A percentile compares a stretch with the other conserved stretches of the same genome.
Evolutionary conservation across 2,113 vertebrate species (phyloP).

Genomic region (Lamprologus speciosus): DNA sequence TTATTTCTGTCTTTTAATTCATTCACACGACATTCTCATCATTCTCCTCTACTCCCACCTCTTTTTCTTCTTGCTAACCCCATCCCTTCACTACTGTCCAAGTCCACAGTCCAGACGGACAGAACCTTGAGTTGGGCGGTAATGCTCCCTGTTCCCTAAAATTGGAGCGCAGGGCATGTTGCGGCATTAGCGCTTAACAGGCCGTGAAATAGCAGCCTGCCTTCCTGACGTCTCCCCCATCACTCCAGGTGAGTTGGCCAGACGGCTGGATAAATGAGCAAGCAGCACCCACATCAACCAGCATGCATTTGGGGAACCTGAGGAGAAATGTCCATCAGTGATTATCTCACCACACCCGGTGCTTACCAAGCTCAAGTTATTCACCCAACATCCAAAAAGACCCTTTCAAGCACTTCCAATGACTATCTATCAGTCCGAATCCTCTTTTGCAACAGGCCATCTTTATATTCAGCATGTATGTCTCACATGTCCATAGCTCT

Average conservation of each 20-base stretch:
- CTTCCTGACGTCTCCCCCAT: conserved; percentile 79
- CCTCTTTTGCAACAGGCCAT: background rate
- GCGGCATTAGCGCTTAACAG: conserved; percentile 88
- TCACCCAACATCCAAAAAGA: background rate
- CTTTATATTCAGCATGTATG: background rate
- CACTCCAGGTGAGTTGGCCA: conserved; percentile 76
- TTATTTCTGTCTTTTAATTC: conserved; percentile 34
- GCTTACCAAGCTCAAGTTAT: background rate
- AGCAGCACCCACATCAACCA: conserved; percentile 43
- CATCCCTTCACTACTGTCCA: background rate
- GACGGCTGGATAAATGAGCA: conserved; percentile 81
- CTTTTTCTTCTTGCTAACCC: background rate
- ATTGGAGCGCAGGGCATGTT: conserved; percentile 75
- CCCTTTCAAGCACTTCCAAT: background rate
- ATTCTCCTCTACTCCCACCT: background rate
- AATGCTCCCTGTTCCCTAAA: conserved; percentile 75
- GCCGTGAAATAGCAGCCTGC: conserved; percentile 92
- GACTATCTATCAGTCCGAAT: background rate
- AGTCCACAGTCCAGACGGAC: conserved; percentile 59
- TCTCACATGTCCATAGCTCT: conserved; percentile 14
- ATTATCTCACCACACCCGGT: conserved; percentile 45
- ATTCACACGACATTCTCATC: conserved; percentile 7
- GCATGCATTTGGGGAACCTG: conserved; percentile 53
- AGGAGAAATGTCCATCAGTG: conserved; percentile 65
- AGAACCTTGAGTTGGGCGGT: conserved; percentile 68